phyloP scores from a whole-genome alignment of 92 coral and sea anemone genomes.

The Umimayanthus kanabou region DNA sequence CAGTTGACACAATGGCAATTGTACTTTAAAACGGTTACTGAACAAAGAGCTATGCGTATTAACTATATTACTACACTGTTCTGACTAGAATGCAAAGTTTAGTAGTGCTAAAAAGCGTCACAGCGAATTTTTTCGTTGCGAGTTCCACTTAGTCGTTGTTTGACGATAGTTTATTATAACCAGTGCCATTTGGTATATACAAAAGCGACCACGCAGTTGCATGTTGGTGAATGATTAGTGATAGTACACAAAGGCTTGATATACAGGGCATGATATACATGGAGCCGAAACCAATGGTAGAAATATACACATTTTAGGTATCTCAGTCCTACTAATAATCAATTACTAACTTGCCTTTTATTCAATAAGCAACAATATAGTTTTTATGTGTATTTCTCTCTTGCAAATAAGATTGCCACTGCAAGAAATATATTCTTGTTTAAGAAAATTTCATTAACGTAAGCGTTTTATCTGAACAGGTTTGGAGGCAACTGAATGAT shows the following conservation, averaged over 20 bases:
- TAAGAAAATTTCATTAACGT: too few species aligned
- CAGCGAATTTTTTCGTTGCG: background rate
- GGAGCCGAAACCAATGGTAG: too few species aligned
- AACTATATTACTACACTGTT: constrained; percentile 17
- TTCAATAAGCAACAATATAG: too few species aligned
- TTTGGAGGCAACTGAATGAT: too few species aligned
- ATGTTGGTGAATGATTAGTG: background rate
- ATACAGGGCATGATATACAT: background rate
- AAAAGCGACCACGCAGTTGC: background rate
- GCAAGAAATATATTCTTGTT: too few species aligned
- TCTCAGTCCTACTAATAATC: too few species aligned
- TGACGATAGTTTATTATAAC: background rate
- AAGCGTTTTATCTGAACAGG: too few species aligned
- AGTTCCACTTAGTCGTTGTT: background rate
- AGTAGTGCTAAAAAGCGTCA: background rate
- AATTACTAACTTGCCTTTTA: too few species aligned
- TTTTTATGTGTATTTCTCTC: too few species aligned
- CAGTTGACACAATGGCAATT: constrained; percentile 2
- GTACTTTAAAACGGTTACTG: constrained; percentile 14
- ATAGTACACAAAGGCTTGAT: too few species aligned
- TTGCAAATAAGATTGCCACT: too few species aligned
- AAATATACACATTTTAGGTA: too few species aligned
- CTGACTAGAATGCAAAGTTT: background rate
- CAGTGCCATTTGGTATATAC: background rate
- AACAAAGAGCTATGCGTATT: constrained; percentile 10